A percentile compares a stretch with the other conserved stretches of the same genome.
Conservation (phyloP, 2,797 vertebrate species). For the Smutsia gigantea region DNA sequence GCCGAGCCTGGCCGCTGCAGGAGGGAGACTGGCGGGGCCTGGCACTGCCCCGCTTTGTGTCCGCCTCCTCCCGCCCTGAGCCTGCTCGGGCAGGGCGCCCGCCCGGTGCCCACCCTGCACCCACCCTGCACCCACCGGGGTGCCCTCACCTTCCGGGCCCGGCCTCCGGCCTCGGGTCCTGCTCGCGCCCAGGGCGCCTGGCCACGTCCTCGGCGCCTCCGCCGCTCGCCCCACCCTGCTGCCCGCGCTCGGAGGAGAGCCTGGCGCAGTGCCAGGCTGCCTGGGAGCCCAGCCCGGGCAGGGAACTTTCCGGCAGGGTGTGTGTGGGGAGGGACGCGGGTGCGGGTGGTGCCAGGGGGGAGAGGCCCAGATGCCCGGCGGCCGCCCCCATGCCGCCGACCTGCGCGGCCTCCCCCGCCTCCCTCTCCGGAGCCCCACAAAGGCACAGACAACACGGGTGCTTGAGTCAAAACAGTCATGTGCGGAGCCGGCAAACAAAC, state of each 20-base stretch:
- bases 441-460: slow-evolving; percentile 72
- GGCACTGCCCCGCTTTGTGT: slow-evolving; percentile 78
- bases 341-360: slow-evolving; percentile 66
- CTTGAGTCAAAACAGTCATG: slow-evolving; percentile 75
- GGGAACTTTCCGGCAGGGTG: slow-evolving; percentile 72
- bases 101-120: not conserved
- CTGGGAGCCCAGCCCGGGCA: slow-evolving; percentile 76
- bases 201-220: slow-evolving; percentile 73
- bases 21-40: slow-evolving; percentile 13
- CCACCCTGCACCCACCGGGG: slow-evolving; percentile 46
- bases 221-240: slow-evolving; percentile 74
- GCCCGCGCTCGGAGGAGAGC: slow-evolving; percentile 73
- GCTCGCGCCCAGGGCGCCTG: slow-evolving; percentile 71
- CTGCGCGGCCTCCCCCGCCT: slow-evolving; percentile 18
- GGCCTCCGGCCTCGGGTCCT: slow-evolving; percentile 62
- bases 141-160: slow-evolving; percentile 74
- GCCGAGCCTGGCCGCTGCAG: not conserved
- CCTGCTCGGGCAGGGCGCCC: not conserved
- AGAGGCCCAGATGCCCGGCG: slow-evolving; percentile 77
- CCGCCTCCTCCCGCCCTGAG: not conserved
- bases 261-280: slow-evolving; percentile 77
- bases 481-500: slow-evolving; percentile 75
- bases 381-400: not conserved
- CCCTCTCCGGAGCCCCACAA: slow-evolving; percentile 72
- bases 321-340: slow-evolving; percentile 39